Conservation (phyloP, 2,797 vertebrate genomes). For the Gymnopithys bicolor region DNA sequence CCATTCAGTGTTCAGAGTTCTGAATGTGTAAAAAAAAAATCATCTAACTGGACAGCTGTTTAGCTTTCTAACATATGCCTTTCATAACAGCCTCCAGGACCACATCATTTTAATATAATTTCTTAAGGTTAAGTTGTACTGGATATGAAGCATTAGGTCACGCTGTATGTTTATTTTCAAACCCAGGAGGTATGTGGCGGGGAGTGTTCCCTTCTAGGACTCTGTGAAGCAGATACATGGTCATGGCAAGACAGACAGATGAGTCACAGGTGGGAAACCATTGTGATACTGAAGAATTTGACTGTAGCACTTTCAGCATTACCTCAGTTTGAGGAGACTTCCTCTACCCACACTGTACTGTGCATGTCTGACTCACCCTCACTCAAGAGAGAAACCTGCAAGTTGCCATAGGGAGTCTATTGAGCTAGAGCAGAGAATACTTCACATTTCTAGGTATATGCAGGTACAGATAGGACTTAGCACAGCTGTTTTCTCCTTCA, state of each 20-base stretch:
- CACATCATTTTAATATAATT: neutral
- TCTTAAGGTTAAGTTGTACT: neutral
- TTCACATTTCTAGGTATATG: neutral
- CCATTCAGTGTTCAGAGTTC: neutral
- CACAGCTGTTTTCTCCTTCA: neutral
- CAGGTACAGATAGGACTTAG: neutral
- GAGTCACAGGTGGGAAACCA: conserved; percentile 21
- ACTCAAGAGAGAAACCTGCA: neutral
- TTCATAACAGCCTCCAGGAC: neutral
- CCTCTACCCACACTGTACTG: neutral
- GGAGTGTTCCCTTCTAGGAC: neutral
- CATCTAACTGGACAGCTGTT: neutral
- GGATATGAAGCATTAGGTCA: neutral
- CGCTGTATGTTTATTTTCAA: neutral
- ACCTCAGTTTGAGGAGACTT: neutral
- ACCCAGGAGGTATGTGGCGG: neutral
- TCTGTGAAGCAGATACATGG: neutral
- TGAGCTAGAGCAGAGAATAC: neutral
- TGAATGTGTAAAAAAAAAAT: neutral
- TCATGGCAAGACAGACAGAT: neutral
- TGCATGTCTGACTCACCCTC: neutral
- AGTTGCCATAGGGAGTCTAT: fast-evolving
- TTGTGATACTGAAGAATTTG: neutral
- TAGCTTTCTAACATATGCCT: neutral
- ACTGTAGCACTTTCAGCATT: neutral